Percentiles rank a stretch among this genome's conserved stretches.
Conservation (phyloP, 2,888 invertebrate species). For the Polydrusus pterygomalis region DNA sequence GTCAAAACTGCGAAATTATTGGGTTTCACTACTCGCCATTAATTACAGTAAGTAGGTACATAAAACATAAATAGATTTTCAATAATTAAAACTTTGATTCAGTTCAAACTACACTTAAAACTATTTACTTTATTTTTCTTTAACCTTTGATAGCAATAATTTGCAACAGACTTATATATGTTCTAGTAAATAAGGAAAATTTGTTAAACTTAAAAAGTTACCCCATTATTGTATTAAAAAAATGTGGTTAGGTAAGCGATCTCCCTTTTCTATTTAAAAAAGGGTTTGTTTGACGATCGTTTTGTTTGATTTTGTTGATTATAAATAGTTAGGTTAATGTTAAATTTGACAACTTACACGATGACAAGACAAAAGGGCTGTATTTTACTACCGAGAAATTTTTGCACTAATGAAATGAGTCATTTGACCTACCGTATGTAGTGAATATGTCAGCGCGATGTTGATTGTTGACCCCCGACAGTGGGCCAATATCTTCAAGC, state of each 20-base stretch:
- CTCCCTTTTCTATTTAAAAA: too few species aligned
- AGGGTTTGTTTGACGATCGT: too few species aligned
- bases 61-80: background rate
- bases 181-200: background rate
- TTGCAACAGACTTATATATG: background rate
- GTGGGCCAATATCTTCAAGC: background rate
- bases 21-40: background rate
- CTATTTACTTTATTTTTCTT: background rate
- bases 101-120: background rate
- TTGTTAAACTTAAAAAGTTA: background rate
- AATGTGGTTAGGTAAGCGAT: slow-evolving; percentile 24
- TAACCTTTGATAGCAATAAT: slow-evolving; percentile 12
- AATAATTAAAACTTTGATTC: background rate
- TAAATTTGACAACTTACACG: background rate
- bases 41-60: background rate
- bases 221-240: background rate
- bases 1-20: background rate
- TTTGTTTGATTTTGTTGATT: too few species aligned
- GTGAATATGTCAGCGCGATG: background rate
- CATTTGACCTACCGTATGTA: slow-evolving; percentile 17
- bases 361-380: slow-evolving; percentile 10
- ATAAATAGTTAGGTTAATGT: too few species aligned
- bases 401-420: too few species aligned
- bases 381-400: too few species aligned
- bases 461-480: background rate